Base-by-base conservation (phyloP, 2,797 vertebrate species). In the Luscinia megarhynchos region DNA sequence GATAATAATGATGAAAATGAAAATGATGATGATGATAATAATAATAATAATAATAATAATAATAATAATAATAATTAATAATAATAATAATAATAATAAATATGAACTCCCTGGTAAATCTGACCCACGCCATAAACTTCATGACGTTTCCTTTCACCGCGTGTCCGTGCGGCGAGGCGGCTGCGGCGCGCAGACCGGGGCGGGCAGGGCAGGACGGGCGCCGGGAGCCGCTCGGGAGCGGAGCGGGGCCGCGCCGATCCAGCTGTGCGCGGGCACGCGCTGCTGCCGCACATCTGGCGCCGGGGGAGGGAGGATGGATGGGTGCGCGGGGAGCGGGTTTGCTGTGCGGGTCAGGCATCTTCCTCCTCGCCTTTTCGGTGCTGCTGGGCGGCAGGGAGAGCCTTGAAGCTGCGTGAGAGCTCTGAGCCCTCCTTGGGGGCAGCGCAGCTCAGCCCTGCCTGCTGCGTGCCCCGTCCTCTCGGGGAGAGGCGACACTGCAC, bases 171-270 rank as follows among this genome's bases (percentile, higher is more conserved):
- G 24, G 84, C 40, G 81, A 84, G 10, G 81, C 85, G 48, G 38
- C 17, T 4, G 24, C 43, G 48, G 92, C 67, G 26, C 67, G 61
- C 72, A 38, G 3, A 91, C 95, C 91, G 40, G 80, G 74, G 82
- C 87, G 93, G 91, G 87, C 94, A 84, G 90, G 95, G 7, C 77
- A 5, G 62, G 86, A 58, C 13, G 1, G 75, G 90, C 68, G 66
- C 88, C 3, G 11, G 93, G 92, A n/a, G 66, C 88, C 10, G 67
- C 94, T 89, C 94, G 6, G 11, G 17, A 6, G 6, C 50, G 21
- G 48, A 11, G 1, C 63, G 15, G 40, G 41, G 74, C 66, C 34
- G 75, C 87, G 27, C 93, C 6, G 11, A 8, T n/a, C 14, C 11
- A 40, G 54, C 87, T 40, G 27, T 0, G 29, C 41, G 16, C 66